Percentiles rank a stretch among this genome's conserved stretches.
phyloP scores from a whole-genome alignment of 2,888 invertebrate genomes.

The Scotopteryx bipunctaria region DNA sequence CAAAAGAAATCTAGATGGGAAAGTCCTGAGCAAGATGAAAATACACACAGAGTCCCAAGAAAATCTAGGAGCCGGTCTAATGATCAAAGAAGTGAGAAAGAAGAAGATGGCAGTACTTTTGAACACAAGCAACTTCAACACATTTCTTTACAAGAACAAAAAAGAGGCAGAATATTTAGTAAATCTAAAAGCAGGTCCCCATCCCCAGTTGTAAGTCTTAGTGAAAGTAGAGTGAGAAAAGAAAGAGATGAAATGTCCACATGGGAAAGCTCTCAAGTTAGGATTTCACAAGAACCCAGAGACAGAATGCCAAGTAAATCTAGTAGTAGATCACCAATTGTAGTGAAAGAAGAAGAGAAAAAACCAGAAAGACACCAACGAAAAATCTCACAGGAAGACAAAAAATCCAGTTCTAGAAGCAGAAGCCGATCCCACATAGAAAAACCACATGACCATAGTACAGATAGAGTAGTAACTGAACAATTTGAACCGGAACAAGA shows the following conservation, averaged over 20 bases:
- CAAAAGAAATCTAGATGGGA: too few species aligned
- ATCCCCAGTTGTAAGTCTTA: neutral
- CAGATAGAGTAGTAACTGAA: conserved; percentile 3
- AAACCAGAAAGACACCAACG: neutral
- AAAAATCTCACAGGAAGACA: neutral
- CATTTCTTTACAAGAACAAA: neutral
- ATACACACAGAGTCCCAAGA: too few species aligned
- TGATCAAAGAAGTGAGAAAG: neutral
- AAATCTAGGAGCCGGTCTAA: conserved; percentile 1
- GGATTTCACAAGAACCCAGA: neutral
- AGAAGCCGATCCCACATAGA: conserved; percentile 21
- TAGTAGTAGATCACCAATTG: conserved; percentile 3
- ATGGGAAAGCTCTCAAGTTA: neutral
- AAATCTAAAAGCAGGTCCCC: conserved; percentile 1
- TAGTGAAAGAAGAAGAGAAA: neutral
- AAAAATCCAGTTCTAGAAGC: neutral
- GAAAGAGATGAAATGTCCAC: neutral
- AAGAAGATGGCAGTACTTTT: conserved; percentile 1
- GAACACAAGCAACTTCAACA: neutral
- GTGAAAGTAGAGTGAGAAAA: neutral
- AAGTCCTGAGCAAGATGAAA: too few species aligned
- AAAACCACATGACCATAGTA: conserved; percentile 1
- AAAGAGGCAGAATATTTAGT: neutral
- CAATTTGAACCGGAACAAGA: neutral
- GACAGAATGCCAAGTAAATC: conserved; percentile 2